Evolutionary conservation across 2,113 vertebrate genomes (phyloP).

Genomic region (Chaetops frenatus): DNA sequence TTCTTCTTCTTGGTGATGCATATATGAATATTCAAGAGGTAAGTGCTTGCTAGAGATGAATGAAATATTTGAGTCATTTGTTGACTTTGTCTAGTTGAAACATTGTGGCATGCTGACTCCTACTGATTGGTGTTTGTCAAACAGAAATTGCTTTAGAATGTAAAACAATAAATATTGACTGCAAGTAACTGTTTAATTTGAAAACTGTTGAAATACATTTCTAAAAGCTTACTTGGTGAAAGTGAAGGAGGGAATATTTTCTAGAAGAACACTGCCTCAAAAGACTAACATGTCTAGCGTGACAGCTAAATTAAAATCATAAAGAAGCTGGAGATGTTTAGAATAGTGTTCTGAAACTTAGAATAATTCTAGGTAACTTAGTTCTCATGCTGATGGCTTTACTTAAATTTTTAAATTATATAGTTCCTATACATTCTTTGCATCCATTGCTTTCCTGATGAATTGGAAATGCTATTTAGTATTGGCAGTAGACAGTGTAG

Average conservation of each 20-base stretch:
- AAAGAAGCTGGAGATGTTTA: not conserved
- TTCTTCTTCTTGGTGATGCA: conserved; percentile 90
- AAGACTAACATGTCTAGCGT: too few relatives aligned
- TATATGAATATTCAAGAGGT: conserved; percentile 98
- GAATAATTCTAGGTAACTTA: not conserved
- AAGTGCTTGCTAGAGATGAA: conserved; percentile 22
- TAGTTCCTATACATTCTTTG: not conserved
- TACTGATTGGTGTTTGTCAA: not conserved
- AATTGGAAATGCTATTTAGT: not conserved
- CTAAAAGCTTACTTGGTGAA: too few relatives aligned
- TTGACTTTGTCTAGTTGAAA: not conserved
- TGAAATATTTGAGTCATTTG: not conserved
- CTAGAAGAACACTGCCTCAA: too few relatives aligned
- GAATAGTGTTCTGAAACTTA: not conserved
- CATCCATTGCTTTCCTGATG: not conserved
- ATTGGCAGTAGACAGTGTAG: not conserved
- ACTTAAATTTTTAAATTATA: not conserved
- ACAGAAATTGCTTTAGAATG: too few relatives aligned
- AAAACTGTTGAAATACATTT: too few relatives aligned
- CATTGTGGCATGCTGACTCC: not conserved
- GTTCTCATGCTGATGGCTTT: not conserved
- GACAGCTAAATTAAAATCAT: not conserved
- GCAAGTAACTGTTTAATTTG: too few relatives aligned
- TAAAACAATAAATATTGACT: too few relatives aligned
- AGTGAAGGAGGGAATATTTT: too few relatives aligned